A percentile compares a stretch with the other conserved stretches of the same genome.
These are phyloP conservation scores for Strix aluco DNA, from an alignment of 2,113 vertebrate species.

Conservation along the genomic window DNA sequence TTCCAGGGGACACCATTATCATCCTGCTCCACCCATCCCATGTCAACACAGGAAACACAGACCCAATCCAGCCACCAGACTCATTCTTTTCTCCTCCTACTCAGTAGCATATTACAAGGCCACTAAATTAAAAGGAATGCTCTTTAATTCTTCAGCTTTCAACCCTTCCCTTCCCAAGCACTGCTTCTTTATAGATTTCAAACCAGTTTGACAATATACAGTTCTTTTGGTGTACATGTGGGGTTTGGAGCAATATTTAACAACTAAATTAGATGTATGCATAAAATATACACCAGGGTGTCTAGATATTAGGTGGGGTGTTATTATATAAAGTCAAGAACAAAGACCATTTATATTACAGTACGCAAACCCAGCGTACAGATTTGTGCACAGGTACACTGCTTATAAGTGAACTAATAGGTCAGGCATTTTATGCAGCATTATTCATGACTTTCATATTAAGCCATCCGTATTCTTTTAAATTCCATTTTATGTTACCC, in stretches of 20 bases:
- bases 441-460: background rate
- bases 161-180: background rate
- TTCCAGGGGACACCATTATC: background rate
- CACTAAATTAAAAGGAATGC: conserved; percentile 2
- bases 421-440: background rate
- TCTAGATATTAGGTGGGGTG: background rate
- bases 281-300: background rate
- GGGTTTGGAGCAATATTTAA: conserved; percentile 25
- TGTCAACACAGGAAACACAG: background rate
- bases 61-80: background rate
- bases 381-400: background rate
- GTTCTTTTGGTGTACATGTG: background rate
- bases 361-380: background rate
- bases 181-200: background rate
- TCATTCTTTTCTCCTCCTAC: conserved; percentile 19
- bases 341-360: conserved; percentile 3
- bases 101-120: background rate
- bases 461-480: background rate
- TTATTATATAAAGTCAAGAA: conserved; percentile 4
- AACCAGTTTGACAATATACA: background rate
- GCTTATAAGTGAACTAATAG: background rate
- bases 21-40: background rate
- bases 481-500: background rate
- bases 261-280: background rate
- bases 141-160: conserved; percentile 28